Base-by-base conservation (phyloP, 23 tunicate genomes). In the Ciona savignyi region DNA sequence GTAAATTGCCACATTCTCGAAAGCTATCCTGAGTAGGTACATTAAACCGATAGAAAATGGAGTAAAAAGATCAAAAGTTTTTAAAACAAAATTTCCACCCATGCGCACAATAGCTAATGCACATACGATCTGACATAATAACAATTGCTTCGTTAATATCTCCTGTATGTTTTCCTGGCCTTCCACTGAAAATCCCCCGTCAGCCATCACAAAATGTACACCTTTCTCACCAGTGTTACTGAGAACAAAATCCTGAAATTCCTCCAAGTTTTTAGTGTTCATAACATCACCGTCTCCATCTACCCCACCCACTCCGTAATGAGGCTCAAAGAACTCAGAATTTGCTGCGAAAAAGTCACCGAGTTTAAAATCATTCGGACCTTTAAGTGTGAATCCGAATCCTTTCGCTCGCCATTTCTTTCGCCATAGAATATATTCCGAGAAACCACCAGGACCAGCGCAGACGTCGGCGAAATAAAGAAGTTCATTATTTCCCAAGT, bases 371-470 rank as follows among this genome's bases (percentile, higher is more conserved):
- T 91, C 97, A 49, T 85, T 84, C 35, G 70, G 64, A 29, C 97
- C 97, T 71, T 84, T 84, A 75, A 91, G 30, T 4, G 97, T 91
- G 62, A 91, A 91, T 21, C 97, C 97, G 31, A 91, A 91, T 27
- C 97, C 97, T 35, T 91, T 91, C 0, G 91, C 62, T 61, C 63
- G 71, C 97, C 97, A 91, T 71, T 82, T 82, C 35, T 66, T 78
- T 68, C 83, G 75, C 97, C 97, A 91, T 49, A 91, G 32, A 72
- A 91, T 71, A 69, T 91, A 91, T 71, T 91, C 97, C 34, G 93
- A 84, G 62, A 91, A 91, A 0, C 97, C 97, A 23, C 97, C 97
- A 35, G 97, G 97, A 9, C 97, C 97, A 51, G 97, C 97, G 69
- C 97, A 91, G 11, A 91, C 79, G 66, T 91, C 97, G 32, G 97